Evolutionary conservation across 2,113 vertebrate species (phyloP).

Genomic region (Dasypus novemcinctus): DNA sequence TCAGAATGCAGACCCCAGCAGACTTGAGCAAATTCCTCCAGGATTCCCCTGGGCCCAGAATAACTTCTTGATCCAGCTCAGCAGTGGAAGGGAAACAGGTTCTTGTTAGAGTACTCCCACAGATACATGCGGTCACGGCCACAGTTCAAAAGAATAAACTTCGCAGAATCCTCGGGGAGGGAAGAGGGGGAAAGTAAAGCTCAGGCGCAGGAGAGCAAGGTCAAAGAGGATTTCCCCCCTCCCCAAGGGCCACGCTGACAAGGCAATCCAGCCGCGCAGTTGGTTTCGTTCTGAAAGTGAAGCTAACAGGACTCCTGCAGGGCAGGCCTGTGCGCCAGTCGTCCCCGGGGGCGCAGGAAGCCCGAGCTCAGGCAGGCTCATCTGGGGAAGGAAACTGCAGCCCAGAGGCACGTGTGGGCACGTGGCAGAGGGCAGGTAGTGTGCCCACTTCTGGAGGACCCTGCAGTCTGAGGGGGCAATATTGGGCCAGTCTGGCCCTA

Average conservation of each 20-base stretch:
- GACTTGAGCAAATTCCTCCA: conserved; percentile 74
- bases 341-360: background rate
- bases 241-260: background rate
- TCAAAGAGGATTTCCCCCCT: background rate
- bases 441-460: background rate
- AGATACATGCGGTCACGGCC: background rate
- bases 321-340: background rate
- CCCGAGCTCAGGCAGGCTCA: background rate
- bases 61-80: conserved; percentile 64
- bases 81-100: conserved; percentile 59
- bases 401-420: background rate
- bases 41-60: conserved; percentile 66
- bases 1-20: conserved; percentile 73
- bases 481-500: no score
- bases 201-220: conserved; percentile 13
- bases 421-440: rapidly evolving
- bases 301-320: background rate
- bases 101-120: conserved; percentile 54
- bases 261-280: background rate
- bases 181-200: background rate
- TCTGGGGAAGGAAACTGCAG: background rate
- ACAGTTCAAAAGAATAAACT: conserved; percentile 61
- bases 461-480: background rate
- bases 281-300: background rate
- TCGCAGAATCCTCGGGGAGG: background rate